These are phyloP conservation scores for Blennius ocellaris DNA, from an alignment of 2,113 vertebrate genomes.

Conservation along the genomic window DNA sequence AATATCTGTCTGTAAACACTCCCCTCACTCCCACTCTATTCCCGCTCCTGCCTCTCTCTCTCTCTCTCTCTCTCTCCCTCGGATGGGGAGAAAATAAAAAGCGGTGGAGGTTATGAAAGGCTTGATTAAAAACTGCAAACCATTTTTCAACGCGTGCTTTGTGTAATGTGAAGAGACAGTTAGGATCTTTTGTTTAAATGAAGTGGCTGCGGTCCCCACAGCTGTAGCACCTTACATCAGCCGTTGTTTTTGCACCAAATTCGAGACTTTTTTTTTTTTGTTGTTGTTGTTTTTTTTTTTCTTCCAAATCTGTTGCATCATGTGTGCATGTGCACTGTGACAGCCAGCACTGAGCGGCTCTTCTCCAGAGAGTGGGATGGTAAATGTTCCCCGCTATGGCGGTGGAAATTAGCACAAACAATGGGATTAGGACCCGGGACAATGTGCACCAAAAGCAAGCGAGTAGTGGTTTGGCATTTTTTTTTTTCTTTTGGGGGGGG, in stretches of 20 bases:
- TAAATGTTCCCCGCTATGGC: too few relatives aligned
- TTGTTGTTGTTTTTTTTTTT: too few relatives aligned
- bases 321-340: conserved; percentile 32
- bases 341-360: not conserved
- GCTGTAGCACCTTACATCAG: conserved; percentile 29
- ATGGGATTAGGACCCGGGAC: conserved; percentile 78
- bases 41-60: conserved; percentile 12
- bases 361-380: too few relatives aligned
- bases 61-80: conserved; percentile 10
- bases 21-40: not conserved
- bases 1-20: conserved; percentile 51
- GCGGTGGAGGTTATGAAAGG: conserved; percentile 42
- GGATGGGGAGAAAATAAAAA: conserved; percentile 18
- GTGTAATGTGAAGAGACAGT: conserved; percentile 40
- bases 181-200: conserved; percentile 57
- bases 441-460: conserved; percentile 59
- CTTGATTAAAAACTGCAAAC: conserved; percentile 68
- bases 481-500: conserved; percentile 6
- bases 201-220: conserved; percentile 42
- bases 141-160: conserved; percentile 49
- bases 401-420: conserved; percentile 69
- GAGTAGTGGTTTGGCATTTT: conserved; percentile 29
- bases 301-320: conserved; percentile 8
- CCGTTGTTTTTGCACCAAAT: conserved; percentile 21
- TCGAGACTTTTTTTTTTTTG: conserved; percentile 10